phyloP scores from a whole-genome alignment of 2,113 vertebrate genomes.

The Donacobius atricapilla region DNA sequence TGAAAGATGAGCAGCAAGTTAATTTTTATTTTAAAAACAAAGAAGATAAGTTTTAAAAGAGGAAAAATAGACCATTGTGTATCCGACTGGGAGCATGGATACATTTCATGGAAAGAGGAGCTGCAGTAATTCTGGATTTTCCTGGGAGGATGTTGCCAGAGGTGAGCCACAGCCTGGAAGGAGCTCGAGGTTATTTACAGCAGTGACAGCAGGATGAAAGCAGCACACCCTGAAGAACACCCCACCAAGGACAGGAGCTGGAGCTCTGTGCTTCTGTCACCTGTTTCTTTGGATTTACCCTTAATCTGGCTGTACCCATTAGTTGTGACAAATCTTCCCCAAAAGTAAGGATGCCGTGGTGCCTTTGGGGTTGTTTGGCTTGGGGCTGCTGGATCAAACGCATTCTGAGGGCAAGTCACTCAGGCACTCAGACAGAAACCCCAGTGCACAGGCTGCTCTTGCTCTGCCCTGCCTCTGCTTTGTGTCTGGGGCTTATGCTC shows the following conservation, averaged over 20 bases:
- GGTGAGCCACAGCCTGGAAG: background rate
- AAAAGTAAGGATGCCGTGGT: rapidly evolving
- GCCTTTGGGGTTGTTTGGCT: background rate
- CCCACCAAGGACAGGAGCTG: background rate
- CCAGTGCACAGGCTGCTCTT: background rate
- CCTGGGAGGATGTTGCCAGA: background rate
- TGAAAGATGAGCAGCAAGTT: background rate
- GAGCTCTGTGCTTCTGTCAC: background rate
- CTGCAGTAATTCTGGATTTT: background rate
- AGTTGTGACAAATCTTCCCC: background rate
- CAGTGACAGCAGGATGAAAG: background rate
- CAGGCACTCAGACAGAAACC: background rate
- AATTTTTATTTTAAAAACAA: background rate
- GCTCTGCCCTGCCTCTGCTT: background rate
- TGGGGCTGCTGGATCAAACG: background rate
- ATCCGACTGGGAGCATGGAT: background rate
- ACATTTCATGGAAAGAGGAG: background rate
- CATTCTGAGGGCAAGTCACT: background rate
- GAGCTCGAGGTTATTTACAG: background rate
- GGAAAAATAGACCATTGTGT: background rate
- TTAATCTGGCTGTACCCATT: background rate
- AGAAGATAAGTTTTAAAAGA: background rate
- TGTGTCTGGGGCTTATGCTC: background rate
- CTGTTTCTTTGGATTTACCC: background rate
- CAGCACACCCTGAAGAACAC: background rate